These are phyloP conservation scores for Cartodere bifasciata DNA, from an alignment of 2,888 invertebrate species.

Conservation along the genomic window DNA sequence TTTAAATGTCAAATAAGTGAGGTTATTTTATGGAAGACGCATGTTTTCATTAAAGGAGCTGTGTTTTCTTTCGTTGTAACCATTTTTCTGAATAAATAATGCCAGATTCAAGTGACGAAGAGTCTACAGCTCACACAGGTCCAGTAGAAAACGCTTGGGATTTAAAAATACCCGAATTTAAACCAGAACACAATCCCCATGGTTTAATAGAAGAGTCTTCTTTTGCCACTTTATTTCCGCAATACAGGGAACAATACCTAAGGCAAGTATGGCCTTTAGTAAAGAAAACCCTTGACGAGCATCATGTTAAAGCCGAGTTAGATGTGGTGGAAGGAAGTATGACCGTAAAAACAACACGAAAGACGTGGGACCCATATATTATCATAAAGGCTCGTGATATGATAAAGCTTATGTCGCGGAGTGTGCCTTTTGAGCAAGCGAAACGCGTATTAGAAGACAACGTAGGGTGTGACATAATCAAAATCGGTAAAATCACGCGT, in stretches of 20 bases:
- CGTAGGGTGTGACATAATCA: conserved; percentile 88
- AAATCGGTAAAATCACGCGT: conserved; percentile 80
- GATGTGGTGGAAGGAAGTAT: conserved; percentile 91
- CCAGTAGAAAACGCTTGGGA: conserved; percentile 79
- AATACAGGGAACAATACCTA: conserved; percentile 92
- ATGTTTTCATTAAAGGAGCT: too few relatives aligned
- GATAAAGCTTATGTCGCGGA: conserved; percentile 86
- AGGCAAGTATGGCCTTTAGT: conserved; percentile 93
- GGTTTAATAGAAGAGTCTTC: conserved; percentile 86
- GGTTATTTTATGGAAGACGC: too few relatives aligned
- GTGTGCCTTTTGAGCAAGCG: conserved; percentile 96
- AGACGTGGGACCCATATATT: conserved; percentile 98
- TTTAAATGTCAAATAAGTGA: too few relatives aligned
- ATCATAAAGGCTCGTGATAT: conserved; percentile 93
- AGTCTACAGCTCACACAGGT: conserved; percentile 33
- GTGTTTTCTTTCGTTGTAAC: too few relatives aligned
- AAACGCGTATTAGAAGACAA: conserved; percentile 78
- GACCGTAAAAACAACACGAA: conserved; percentile 85
- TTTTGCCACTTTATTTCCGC: conserved; percentile 94
- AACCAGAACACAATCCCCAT: conserved; percentile 77
- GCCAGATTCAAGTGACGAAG: conserved; percentile 24
- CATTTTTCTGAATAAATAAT: too few relatives aligned
- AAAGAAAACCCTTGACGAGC: conserved; percentile 68
- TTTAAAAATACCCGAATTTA: conserved; percentile 77
- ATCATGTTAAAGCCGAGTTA: conserved; percentile 72